These are phyloP conservation scores for Blera fallax DNA, from an alignment of 2,888 invertebrate species.

Conservation along the genomic window DNA sequence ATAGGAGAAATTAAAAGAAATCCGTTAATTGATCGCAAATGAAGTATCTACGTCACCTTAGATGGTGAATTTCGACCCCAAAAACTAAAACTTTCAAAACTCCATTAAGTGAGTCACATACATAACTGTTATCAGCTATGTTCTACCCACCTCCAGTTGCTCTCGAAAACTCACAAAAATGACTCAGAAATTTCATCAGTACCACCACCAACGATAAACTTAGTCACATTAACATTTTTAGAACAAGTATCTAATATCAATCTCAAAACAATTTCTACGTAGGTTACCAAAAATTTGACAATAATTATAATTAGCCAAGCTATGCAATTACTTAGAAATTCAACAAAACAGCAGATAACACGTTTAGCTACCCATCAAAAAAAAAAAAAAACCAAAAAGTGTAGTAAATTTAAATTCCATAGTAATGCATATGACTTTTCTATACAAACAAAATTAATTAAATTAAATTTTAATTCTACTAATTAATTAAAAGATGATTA, in stretches of 20 bases:
- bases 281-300: not conserved
- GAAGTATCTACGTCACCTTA: too few species aligned
- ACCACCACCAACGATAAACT: not conserved
- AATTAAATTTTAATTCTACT: not conserved
- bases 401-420: not conserved
- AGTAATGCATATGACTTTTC: not conserved
- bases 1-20: too few species aligned
- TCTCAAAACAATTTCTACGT: not conserved
- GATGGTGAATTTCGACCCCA: not conserved
- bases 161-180: not conserved
- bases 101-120: not conserved
- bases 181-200: not conserved
- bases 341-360: not conserved
- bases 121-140: not conserved
- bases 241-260: not conserved
- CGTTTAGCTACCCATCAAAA: not conserved
- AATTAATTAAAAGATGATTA: not conserved
- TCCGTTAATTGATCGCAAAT: too few species aligned
- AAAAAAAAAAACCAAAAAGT: too few species aligned
- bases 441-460: not conserved
- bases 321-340: not conserved
- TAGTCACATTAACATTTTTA: not conserved
- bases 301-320: not conserved
- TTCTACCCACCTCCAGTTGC: not conserved
- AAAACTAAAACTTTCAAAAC: not conserved